Base-by-base conservation (phyloP, 2,113 vertebrate genomes). In the Protobothrops flavoviridis region DNA sequence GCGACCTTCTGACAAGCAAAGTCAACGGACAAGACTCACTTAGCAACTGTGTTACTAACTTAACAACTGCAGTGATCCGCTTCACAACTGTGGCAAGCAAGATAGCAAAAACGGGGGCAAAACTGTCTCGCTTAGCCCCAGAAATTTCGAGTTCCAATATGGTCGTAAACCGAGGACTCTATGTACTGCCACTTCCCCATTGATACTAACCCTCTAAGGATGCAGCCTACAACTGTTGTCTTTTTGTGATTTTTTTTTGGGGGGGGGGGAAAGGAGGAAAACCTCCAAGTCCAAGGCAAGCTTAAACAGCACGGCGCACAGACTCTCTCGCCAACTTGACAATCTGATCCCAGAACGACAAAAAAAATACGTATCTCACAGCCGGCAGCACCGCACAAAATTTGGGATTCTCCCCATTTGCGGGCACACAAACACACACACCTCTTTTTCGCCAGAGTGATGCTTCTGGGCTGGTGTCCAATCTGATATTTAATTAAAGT, bases 401-500 rank as follows among this genome's bases (percentile, higher is more conserved):
- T 24, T 92, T 45, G 57, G 93, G 21, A 92, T 56, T 1, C 50
- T 90, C 55, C 56, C 3, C 21, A 15, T 92, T 50, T 50, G 48
- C 48, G 48, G 5, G 7, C 48, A 10, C 57, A 24, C 23, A 24
- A 1, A 8, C 56, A 9, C 29, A 92, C 23, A 93, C 8, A 1
- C 85, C 94, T 92, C 94, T 94, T 92, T 50, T 92, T 94, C 26
- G 21, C 26, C 13, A 52, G n/a, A 50, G 57, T 0, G 53, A 90
- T 20, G 93, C 93, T 92, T 94, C 96, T 96, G 87, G 95, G 96
- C 93, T 89, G 33, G 0, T 13, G 2, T 94, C 93, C 96, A 97
- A 96, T 64, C 33, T 90, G 93, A 91, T 93, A 88, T 94, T 95
- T 96, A 96, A 97, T 96, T 97, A 96, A 97, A 95, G 95, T 86